phyloP scores from a whole-genome alignment of 2,797 vertebrate genomes.

The Sebastes matsubarae region DNA sequence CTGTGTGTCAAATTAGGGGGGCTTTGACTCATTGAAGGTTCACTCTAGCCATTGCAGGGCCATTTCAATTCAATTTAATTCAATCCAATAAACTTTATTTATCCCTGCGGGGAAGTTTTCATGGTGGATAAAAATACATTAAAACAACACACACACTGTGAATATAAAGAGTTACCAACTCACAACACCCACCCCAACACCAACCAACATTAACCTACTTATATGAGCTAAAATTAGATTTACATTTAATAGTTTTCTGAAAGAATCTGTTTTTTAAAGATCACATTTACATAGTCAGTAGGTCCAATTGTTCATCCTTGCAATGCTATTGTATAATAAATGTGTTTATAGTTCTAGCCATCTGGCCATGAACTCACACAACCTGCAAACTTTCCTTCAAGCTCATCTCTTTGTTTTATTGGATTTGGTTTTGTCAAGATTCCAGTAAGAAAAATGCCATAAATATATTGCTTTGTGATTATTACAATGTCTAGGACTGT shows the following conservation, averaged over 20 bases:
- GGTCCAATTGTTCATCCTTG: too few species aligned
- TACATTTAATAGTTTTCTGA: neutral
- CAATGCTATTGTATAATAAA: neutral
- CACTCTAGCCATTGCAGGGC: constrained; percentile 49
- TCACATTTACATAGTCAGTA: too few species aligned
- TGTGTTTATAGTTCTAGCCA: neutral
- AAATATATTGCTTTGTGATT: neutral
- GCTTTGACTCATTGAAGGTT: constrained; percentile 58
- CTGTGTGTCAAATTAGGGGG: constrained; percentile 54
- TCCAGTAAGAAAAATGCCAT: neutral
- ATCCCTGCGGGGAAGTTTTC: constrained; percentile 64
- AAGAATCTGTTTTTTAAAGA: too few species aligned
- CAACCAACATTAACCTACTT: neutral
- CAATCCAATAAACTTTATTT: constrained; percentile 72
- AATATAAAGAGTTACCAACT: constrained; percentile 35
- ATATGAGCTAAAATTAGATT: neutral
- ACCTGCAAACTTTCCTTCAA: neutral
- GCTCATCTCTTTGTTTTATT: neutral
- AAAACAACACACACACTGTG: constrained; percentile 48
- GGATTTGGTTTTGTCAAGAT: neutral
- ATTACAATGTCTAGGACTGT: too few species aligned
- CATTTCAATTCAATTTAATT: constrained; percentile 70
- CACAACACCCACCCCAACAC: neutral
- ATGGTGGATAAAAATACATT: constrained; percentile 64
- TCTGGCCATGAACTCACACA: neutral